Percentiles rank a stretch among this genome's conserved stretches.
phyloP scores from a whole-genome alignment of 2,113 vertebrate genomes.

The Peromyscus maniculatus region DNA sequence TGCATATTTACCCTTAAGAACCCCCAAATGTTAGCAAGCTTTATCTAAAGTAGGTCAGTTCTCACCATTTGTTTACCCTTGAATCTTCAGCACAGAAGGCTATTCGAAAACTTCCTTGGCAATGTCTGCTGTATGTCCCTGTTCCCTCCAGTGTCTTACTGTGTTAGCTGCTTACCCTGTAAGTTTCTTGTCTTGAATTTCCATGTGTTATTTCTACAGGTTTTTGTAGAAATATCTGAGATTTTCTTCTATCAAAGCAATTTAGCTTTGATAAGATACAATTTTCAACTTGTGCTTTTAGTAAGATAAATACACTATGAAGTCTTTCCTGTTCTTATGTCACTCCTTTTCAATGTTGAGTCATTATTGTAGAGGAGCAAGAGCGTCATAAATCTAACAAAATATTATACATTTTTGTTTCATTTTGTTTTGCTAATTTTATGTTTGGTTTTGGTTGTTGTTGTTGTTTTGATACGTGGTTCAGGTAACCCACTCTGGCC shows the following conservation, averaged over 20 bases:
- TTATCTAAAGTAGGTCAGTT: constrained; percentile 20
- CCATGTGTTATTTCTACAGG: not conserved
- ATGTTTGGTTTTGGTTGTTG: not conserved
- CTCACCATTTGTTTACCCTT: constrained; percentile 43
- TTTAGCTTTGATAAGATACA: constrained; percentile 22
- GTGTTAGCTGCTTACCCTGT: not conserved
- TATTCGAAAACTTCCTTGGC: constrained; percentile 29
- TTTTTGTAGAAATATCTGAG: not conserved
- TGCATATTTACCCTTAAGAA: constrained; percentile 42
- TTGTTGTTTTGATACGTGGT: no score
- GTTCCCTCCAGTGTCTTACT: not conserved
- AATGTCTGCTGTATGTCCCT: not conserved
- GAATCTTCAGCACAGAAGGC: not conserved
- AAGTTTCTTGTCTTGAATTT: not conserved
- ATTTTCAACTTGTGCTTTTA: not conserved
- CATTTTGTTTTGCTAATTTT: not conserved
- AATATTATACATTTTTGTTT: not conserved
- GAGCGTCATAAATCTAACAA: not conserved
- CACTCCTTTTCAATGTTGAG: not conserved
- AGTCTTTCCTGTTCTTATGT: not conserved
- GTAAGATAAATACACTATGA: not conserved
- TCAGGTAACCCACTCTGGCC: not conserved
- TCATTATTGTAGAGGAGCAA: not conserved
- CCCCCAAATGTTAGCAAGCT: constrained; percentile 9
- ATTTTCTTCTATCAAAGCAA: not conserved